Conservation (phyloP, 2,113 vertebrate genomes). For the Saguinus imperator region DNA sequence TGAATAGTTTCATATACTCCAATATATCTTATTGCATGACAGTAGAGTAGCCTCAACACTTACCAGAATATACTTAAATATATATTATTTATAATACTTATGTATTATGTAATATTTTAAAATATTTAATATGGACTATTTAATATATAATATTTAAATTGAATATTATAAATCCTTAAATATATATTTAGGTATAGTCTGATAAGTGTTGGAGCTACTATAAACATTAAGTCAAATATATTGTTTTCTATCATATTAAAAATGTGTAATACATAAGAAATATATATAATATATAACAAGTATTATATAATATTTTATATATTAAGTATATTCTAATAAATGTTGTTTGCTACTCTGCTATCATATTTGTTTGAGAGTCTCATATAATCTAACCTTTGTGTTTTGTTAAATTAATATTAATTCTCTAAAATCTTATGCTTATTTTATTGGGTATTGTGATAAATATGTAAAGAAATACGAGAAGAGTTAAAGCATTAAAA, state of each 20-base stretch:
- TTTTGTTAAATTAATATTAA: neutral
- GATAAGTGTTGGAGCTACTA: no score
- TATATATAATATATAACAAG: no score
- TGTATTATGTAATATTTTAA: no score
- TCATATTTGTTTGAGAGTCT: neutral
- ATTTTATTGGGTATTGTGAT: neutral
- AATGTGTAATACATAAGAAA: neutral
- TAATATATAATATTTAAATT: no score
- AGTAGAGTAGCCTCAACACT: neutral
- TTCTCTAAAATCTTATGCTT: neutral
- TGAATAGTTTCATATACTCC: neutral
- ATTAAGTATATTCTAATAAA: neutral
- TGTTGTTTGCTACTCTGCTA: neutral
- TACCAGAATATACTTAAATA: no score
- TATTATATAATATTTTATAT: no score
- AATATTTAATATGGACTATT: no score
- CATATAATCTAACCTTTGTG: neutral
- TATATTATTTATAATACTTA: no score
- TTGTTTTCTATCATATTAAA: neutral
- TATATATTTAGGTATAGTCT: no score
- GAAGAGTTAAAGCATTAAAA: neutral
- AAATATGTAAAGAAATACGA: neutral
- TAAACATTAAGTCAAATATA: no score
- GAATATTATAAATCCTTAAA: no score
- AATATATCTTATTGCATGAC: neutral